Evolutionary conservation across 2,797 vertebrate species (phyloP).

Genomic region (Argentina silus): DNA sequence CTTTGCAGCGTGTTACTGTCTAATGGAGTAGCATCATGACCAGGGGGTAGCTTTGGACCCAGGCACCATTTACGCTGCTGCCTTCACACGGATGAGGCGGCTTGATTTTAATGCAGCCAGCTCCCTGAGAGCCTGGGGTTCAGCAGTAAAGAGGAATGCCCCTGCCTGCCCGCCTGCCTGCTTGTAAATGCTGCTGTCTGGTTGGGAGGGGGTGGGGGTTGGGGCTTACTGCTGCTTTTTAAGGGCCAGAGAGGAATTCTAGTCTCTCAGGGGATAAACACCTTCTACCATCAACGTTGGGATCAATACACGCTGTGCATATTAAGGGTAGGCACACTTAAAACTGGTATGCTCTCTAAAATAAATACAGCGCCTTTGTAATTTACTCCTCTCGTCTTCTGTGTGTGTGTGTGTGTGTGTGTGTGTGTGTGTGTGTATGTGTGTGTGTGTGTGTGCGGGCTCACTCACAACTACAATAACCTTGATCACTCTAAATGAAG

Average conservation of each 20-base stretch:
- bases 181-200: constrained; percentile 29
- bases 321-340: background rate
- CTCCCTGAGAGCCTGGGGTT: constrained; percentile 13
- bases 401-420: constrained; percentile 3
- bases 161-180: constrained; percentile 17
- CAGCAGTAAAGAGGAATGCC: constrained; percentile 29
- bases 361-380: background rate
- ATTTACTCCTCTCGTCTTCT: background rate
- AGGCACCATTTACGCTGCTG: background rate
- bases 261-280: constrained; percentile 31
- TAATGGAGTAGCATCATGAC: constrained; percentile 3
- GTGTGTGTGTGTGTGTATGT: constrained; percentile 4
- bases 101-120: constrained; percentile 25
- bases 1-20: constrained; percentile 11
- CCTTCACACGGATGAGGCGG: constrained; percentile 10
- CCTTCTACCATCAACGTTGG: background rate
- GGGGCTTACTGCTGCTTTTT: constrained; percentile 25
- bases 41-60: background rate
- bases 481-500: background rate
- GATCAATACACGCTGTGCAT: constrained; percentile 28
- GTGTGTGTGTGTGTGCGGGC: background rate
- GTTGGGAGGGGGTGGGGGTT: constrained; percentile 12
- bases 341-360: background rate
- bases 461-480: background rate
- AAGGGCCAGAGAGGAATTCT: constrained; percentile 33